Evolutionary conservation across 2,113 vertebrate species (phyloP).

Genomic region (Pheucticus melanocephalus): DNA sequence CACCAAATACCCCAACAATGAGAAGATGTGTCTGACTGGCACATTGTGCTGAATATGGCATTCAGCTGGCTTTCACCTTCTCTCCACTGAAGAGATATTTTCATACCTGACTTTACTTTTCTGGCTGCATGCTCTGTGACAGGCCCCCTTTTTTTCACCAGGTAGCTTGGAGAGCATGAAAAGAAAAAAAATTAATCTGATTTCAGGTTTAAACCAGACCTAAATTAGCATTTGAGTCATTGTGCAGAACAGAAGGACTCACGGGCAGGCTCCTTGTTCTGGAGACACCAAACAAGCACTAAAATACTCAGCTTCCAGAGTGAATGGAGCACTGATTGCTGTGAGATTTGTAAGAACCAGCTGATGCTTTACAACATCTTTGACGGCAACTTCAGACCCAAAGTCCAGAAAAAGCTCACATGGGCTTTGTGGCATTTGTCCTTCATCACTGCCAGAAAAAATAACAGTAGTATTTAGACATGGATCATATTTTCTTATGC

Average conservation of each 20-base stretch:
- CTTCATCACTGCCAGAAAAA: constrained; percentile 41
- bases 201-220: background rate
- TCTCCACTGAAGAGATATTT: background rate
- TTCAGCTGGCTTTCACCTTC: background rate
- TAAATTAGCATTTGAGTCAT: background rate
- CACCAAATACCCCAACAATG: background rate
- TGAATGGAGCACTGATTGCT: constrained; percentile 79
- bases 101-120: constrained; percentile 76
- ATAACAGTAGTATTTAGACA: background rate
- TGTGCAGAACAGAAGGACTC: constrained; percentile 6
- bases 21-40: background rate
- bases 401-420: constrained; percentile 80
- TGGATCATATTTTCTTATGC: background rate
- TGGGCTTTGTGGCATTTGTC: background rate
- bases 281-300: constrained; percentile 31
- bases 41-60: background rate
- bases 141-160: constrained; percentile 64
- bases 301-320: constrained; percentile 82
- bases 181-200: background rate
- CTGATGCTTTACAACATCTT: constrained; percentile 63
- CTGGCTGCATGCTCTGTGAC: constrained; percentile 64
- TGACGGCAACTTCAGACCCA: constrained; percentile 73
- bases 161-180: constrained; percentile 12
- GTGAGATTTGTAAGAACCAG: constrained; percentile 84
- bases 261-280: background rate